Evolutionary conservation across 2,113 vertebrate species (phyloP).

Genomic region (Paraplagusia blochii): DNA sequence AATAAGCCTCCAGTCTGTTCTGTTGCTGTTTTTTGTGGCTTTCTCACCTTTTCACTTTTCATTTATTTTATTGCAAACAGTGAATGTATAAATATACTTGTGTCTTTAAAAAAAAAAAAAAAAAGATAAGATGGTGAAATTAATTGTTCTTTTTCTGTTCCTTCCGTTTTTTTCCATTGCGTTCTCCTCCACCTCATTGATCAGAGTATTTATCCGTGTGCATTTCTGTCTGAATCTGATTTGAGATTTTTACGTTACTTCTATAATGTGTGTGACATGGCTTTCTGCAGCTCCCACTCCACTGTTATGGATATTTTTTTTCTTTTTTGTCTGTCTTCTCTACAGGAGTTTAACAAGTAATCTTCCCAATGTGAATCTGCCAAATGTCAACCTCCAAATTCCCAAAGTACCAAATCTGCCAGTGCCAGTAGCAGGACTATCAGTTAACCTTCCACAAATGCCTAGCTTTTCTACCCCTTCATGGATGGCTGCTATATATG

Average conservation of each 20-base stretch:
- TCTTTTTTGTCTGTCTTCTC: constrained; percentile 99
- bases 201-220: constrained; percentile 40
- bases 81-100: constrained; percentile 15
- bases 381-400: constrained; percentile 99
- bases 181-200: constrained; percentile 36
- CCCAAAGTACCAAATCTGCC: constrained; percentile 99
- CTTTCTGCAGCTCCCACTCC: constrained; percentile 92
- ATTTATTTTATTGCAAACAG: constrained; percentile 25
- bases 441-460: constrained; percentile 99
- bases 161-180: constrained; percentile 31
- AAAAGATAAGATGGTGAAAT: not conserved
- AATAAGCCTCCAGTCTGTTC: constrained; percentile 43
- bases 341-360: constrained; percentile 99
- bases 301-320: constrained; percentile 95
- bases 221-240: constrained; percentile 54
- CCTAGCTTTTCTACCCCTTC: constrained; percentile 99
- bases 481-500: constrained; percentile 99
- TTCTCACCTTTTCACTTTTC: constrained; percentile 41
- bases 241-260: constrained; percentile 55
- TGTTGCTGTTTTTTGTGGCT: constrained; percentile 45
- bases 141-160: constrained; percentile 12
- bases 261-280: constrained; percentile 81
- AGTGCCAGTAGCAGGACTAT: constrained; percentile 83
- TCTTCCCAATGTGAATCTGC: constrained; percentile 99
- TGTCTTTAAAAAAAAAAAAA: constrained; percentile 27